phyloP scores from a whole-genome alignment of 2,888 invertebrate species.

The Drosophila falleni region DNA sequence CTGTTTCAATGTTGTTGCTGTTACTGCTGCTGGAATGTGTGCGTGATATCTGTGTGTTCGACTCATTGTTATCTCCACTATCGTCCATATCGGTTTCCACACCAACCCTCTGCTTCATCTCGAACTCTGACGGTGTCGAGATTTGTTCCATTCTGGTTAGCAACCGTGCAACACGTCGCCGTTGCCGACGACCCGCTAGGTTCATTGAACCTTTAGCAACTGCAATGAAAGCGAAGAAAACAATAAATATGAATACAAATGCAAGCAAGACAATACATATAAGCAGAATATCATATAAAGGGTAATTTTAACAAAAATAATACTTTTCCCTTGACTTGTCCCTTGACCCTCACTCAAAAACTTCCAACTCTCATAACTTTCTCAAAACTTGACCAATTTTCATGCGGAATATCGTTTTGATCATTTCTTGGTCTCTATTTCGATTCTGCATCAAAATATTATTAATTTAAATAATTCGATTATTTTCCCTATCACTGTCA shows the following conservation, averaged over 20 bases:
- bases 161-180: slow-evolving; percentile 36
- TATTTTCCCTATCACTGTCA: no score
- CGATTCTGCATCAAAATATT: no score
- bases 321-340: no score
- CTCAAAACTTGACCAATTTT: no score
- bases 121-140: slow-evolving; percentile 27
- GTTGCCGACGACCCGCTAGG: slow-evolving; percentile 41
- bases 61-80: slow-evolving; percentile 9
- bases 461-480: no score
- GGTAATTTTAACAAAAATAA: no score
- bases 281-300: slow-evolving; percentile 3
- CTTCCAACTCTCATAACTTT: no score
- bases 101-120: slow-evolving; percentile 7
- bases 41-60: slow-evolving; percentile 16
- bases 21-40: slow-evolving; percentile 47
- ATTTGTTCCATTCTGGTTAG: slow-evolving; percentile 30
- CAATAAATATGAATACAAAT: slow-evolving; percentile 5
- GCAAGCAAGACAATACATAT: slow-evolving; percentile 10
- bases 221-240: slow-evolving; percentile 47
- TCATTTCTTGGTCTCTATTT: no score
- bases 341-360: no score
- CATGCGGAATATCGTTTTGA: no score
- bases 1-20: slow-evolving; percentile 59
- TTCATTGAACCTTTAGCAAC: slow-evolving; percentile 68
- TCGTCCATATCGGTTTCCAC: slow-evolving; percentile 23